These are phyloP conservation scores for Poecilia picta DNA, from an alignment of 2,797 vertebrate genomes.

Conservation along the genomic window DNA sequence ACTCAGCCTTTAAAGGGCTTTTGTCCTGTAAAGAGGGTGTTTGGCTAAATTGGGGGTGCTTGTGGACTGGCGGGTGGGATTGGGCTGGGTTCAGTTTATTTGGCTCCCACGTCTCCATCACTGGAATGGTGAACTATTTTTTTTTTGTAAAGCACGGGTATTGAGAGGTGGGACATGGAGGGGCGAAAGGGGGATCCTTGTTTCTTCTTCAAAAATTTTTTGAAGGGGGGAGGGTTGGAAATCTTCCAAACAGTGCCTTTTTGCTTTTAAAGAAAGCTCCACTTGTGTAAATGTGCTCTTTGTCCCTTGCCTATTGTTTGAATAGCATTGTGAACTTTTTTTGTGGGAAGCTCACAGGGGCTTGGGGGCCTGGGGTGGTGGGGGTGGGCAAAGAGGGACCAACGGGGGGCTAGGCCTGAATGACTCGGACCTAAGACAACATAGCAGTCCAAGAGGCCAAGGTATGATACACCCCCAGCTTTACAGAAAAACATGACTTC, in stretches of 20 bases:
- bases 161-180: slow-evolving; percentile 63
- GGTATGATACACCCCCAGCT: slow-evolving; percentile 48
- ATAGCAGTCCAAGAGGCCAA: slow-evolving; percentile 43
- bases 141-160: slow-evolving; percentile 54
- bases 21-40: slow-evolving; percentile 80
- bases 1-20: slow-evolving; percentile 78
- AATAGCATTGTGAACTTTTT: slow-evolving; percentile 88
- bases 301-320: slow-evolving; percentile 90
- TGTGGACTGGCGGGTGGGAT: slow-evolving; percentile 76
- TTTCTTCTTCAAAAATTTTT: slow-evolving; percentile 36
- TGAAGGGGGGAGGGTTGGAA: slow-evolving; percentile 73
- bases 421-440: slow-evolving; percentile 64
- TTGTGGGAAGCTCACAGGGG: slow-evolving; percentile 83
- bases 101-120: slow-evolving; percentile 81
- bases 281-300: slow-evolving; percentile 93
- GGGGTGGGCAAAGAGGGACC: slow-evolving; percentile 81
- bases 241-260: slow-evolving; percentile 88
- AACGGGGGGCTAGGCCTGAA: slow-evolving; percentile 74
- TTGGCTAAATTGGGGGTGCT: slow-evolving; percentile 81
- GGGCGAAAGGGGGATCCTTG: slow-evolving; percentile 47
- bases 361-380: slow-evolving; percentile 66
- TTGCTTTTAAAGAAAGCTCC: slow-evolving; percentile 88
- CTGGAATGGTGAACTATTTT: slow-evolving; percentile 67
- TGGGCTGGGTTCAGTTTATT: slow-evolving; percentile 72
- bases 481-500: neutral